Conservation (phyloP, 2,888 invertebrate genomes). For the Ophraella communa region DNA sequence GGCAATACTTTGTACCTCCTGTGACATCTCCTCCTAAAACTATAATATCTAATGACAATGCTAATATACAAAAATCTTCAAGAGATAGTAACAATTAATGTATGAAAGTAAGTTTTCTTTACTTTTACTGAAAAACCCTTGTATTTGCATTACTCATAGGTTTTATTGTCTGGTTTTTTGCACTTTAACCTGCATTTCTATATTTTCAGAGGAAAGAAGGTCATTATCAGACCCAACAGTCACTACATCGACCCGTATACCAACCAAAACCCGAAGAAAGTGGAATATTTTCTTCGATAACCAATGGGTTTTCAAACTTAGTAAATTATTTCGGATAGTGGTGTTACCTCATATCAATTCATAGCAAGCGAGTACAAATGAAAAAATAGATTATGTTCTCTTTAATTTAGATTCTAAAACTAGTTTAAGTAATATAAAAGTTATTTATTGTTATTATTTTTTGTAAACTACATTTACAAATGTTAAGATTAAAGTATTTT, state of each 20-base stretch:
- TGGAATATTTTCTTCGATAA: slow-evolving; percentile 78
- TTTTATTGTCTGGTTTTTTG: no score
- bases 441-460: not conserved
- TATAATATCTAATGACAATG: slow-evolving; percentile 47
- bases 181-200: no score
- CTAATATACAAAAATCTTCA: slow-evolving; percentile 39
- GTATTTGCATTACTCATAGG: no score
- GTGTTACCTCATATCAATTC: not conserved
- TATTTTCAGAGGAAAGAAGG: slow-evolving; percentile 70
- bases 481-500: not conserved
- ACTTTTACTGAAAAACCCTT: no score
- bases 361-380: not conserved
- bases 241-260: slow-evolving; percentile 59
- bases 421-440: not conserved
- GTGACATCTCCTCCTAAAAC: slow-evolving; percentile 57
- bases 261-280: slow-evolving; percentile 60
- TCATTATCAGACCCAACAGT: slow-evolving; percentile 68
- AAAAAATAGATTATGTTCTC: not conserved
- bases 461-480: not conserved
- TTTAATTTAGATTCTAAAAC: not conserved
- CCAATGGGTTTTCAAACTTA: slow-evolving; percentile 78
- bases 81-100: slow-evolving; percentile 38
- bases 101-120: not conserved
- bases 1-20: slow-evolving; percentile 54
- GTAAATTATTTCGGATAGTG: slow-evolving; percentile 71